Evolutionary conservation across 2,888 invertebrate genomes (phyloP).

Genomic region (Harmothoe impar): DNA sequence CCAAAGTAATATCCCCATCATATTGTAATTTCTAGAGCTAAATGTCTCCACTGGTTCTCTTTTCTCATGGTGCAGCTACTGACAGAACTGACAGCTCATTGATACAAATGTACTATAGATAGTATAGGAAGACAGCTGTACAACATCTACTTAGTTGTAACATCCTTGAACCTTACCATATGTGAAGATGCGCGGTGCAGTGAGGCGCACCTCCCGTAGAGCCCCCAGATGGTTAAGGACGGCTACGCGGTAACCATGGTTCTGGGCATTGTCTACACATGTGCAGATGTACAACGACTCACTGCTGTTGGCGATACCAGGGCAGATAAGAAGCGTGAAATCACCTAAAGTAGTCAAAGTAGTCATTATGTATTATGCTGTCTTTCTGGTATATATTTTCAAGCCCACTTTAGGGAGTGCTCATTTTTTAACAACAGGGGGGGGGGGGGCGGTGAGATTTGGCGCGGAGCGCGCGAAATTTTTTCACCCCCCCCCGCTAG

Average conservation of each 20-base stretch:
- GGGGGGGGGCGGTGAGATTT: neutral
- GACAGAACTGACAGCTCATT: too few species aligned
- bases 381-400: too few species aligned
- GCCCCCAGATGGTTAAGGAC: slow-evolving; percentile 97
- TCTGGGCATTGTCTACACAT: slow-evolving; percentile 95
- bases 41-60: too few species aligned
- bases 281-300: slow-evolving; percentile 97
- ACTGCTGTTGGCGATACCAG: slow-evolving; percentile 95
- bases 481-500: too few species aligned
- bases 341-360: slow-evolving; percentile 84
- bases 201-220: slow-evolving; percentile 91
- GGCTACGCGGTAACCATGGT: slow-evolving; percentile 94
- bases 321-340: slow-evolving; percentile 79
- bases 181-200: slow-evolving; percentile 93
- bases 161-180: slow-evolving; percentile 88
- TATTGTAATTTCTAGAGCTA: too few species aligned
- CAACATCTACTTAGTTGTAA: too few species aligned
- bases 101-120: too few species aligned
- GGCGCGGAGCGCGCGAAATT: too few species aligned
- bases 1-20: too few species aligned
- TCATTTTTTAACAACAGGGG: neutral
- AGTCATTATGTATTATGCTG: neutral
- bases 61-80: too few species aligned
- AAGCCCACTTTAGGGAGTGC: too few species aligned
- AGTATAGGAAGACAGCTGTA: too few species aligned